Evolutionary conservation across 2,113 vertebrate genomes (phyloP), one percentile per base, ranked within the genome.

Genomic region (Uria aalge): DNA sequence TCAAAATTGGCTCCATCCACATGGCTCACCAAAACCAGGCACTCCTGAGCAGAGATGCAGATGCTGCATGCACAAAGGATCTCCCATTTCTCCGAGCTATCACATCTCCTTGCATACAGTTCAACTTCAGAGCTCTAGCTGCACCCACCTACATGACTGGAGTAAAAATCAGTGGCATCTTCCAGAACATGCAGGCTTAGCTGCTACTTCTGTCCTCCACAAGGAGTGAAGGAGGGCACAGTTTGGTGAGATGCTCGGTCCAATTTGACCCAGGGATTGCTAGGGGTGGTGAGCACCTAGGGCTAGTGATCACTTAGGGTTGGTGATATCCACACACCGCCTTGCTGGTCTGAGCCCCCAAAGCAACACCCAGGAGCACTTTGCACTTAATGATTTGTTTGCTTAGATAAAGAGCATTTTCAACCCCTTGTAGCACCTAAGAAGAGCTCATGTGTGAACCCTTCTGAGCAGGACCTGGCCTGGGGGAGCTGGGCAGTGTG

Each of bases 401-500:
- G 12, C 68, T 92, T 43, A 60, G 20, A 57, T 62, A 9, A 86
- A 40, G 10, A 64, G 64, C 11, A 0, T 80, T 78, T 73, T 59
- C 47, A 81, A 16, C 2, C 5, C 19, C 32, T 53, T 57, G 16
- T 48, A 78, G 45, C 55, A 57, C 8, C 15, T 40, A 41, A 36
- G 32, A 78, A 89, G 27, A n/a, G 8, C 22, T 94, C 43, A 41
- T 0, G 0, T n/a, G 20, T 71, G 74, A 75, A 63, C 4, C 3
- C 11, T 52, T 64, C 41, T 36, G 45, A 72, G 36, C 48, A 83
- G 26, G 18, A 55, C n/a, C 43, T 59, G 11, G 12, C 26, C 34
- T 0, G 1, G 32, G 12, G 7, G 3, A 43, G 9, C 4, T 1
- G 1, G 36, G n/a, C n/a, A 32, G 14, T 7, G 4, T 68, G 14